Evolutionary conservation across 2,797 vertebrate genomes (phyloP).

Genomic region (Brachyrhaphis roseni): DNA sequence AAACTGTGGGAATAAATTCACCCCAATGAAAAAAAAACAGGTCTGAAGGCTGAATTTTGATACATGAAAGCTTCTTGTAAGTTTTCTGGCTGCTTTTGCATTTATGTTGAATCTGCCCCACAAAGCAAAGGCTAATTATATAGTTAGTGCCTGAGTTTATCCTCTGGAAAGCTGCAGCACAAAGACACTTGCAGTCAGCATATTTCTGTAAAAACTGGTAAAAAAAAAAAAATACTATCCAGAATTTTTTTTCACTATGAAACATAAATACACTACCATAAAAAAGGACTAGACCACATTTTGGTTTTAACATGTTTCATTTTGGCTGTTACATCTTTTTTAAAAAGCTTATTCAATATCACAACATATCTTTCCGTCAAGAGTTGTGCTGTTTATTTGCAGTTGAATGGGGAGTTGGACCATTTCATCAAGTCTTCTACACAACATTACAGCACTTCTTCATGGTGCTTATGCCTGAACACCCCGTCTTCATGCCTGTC

Average conservation of each 20-base stretch:
- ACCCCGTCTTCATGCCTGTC: not conserved
- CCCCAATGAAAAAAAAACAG: constrained; percentile 13
- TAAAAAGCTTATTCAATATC: not conserved
- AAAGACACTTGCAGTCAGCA: constrained; percentile 24
- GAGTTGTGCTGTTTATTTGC: not conserved
- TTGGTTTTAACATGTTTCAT: not conserved
- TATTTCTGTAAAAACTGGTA: constrained; percentile 26
- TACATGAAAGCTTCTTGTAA: constrained; percentile 20
- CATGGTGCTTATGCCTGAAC: not conserved
- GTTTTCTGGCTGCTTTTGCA: constrained; percentile 18
- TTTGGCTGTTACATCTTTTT: not conserved
- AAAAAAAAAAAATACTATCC: constrained; percentile 14
- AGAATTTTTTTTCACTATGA: constrained; percentile 14
- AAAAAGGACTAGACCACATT: not conserved
- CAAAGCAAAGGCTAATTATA: constrained; percentile 42
- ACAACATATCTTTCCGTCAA: not conserved
- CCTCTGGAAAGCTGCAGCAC: constrained; percentile 29
- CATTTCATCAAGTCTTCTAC: not conserved
- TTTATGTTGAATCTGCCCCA: constrained; percentile 33
- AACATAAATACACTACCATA: constrained; percentile 8
- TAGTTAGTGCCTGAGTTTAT: constrained; percentile 21
- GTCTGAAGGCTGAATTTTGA: constrained; percentile 19
- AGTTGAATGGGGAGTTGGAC: not conserved
- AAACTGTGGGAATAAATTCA: not conserved
- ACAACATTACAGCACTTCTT: not conserved